Evolutionary conservation across 2,113 vertebrate species (phyloP).

Genomic region (Corvus hawaiiensis): DNA sequence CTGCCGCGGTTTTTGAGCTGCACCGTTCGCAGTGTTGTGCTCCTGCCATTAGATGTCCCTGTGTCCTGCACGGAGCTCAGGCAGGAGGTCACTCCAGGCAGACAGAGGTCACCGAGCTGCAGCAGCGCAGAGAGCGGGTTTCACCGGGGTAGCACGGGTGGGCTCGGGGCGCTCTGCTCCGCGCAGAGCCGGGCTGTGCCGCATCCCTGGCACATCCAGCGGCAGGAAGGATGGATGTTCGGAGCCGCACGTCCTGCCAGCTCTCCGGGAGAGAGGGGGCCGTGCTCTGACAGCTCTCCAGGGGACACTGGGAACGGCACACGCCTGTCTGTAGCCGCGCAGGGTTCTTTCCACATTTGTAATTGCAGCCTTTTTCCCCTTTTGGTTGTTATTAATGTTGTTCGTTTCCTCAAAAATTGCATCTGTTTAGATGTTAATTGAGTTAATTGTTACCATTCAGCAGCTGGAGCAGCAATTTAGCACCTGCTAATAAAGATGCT

Average conservation of each 20-base stretch:
- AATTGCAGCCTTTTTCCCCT: constrained; percentile 15
- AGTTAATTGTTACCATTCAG: constrained; percentile 68
- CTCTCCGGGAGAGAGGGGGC: background rate
- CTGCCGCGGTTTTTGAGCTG: rapidly evolving
- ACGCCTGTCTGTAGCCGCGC: background rate
- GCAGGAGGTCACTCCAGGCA: background rate
- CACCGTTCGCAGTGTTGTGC: background rate
- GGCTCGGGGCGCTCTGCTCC: rapidly evolving
- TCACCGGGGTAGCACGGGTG: rapidly evolving
- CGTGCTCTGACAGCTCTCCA: background rate
- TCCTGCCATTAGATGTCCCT: constrained; percentile 48
- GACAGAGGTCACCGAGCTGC: background rate
- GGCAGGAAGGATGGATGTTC: background rate
- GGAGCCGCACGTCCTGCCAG: background rate
- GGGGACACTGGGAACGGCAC: background rate
- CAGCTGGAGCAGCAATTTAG: constrained; percentile 71
- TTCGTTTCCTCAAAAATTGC: constrained; percentile 73
- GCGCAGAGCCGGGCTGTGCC: background rate
- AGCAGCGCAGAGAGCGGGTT: background rate
- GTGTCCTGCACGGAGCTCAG: background rate
- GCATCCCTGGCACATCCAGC: background rate
- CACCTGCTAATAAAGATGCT: constrained; percentile 67
- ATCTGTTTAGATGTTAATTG: constrained; percentile 70
- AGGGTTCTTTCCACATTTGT: background rate
- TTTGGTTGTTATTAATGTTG: constrained; percentile 67